phyloP scores from a whole-genome alignment of 2,113 vertebrate species.

The Oryzias javanicus region DNA sequence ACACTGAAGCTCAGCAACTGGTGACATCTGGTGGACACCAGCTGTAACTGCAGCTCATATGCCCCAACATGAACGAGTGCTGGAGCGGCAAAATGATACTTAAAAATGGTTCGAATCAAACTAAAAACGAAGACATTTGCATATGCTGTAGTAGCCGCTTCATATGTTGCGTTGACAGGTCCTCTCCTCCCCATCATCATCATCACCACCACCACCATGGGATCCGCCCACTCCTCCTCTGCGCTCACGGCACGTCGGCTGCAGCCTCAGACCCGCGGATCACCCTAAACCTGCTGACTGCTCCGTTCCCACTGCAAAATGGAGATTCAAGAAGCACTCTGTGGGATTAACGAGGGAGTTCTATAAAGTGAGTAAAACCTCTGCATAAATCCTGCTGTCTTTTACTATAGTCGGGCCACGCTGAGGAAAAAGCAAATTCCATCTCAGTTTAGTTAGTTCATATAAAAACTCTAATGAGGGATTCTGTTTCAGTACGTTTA shows the following conservation, averaged over 20 bases:
- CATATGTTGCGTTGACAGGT: too few relatives aligned
- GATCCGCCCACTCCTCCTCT: constrained; percentile 30
- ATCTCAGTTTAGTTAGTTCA: too few relatives aligned
- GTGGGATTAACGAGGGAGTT: not conserved
- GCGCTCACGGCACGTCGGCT: constrained; percentile 26
- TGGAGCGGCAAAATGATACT: too few relatives aligned
- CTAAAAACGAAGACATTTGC: too few relatives aligned
- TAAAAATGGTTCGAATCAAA: too few relatives aligned
- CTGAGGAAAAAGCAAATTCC: too few relatives aligned
- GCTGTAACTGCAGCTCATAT: constrained; percentile 12
- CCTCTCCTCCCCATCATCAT: constrained; percentile 10
- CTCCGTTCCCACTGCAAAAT: not conserved
- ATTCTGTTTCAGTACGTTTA: not conserved
- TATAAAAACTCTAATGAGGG: not conserved
- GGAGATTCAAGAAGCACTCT: not conserved
- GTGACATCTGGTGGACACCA: constrained; percentile 44
- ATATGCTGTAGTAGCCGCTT: too few relatives aligned
- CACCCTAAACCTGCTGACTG: not conserved
- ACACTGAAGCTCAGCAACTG: constrained; percentile 9
- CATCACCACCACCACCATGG: not conserved
- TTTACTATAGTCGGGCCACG: too few relatives aligned
- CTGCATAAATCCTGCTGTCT: not conserved
- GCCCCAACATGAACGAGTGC: not conserved
- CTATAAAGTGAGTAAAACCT: constrained; percentile 28
- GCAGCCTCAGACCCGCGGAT: constrained; percentile 18